phyloP scores from a whole-genome alignment of 2,113 vertebrate genomes.

The Mormoops blainvillei region DNA sequence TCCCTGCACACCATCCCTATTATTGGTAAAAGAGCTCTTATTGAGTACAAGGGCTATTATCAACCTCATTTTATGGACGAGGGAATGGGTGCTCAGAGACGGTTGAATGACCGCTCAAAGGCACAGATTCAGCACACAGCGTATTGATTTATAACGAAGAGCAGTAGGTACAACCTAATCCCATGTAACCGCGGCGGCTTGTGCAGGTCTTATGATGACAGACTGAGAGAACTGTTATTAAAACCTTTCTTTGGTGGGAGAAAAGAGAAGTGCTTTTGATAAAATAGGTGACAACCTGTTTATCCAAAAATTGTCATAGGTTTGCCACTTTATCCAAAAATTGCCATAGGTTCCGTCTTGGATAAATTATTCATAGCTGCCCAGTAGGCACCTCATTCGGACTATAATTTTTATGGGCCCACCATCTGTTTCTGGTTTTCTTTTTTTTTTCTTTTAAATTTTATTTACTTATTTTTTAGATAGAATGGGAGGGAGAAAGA shows the following conservation, averaged over 20 bases:
- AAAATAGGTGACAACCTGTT: background rate
- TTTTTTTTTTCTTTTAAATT: no score
- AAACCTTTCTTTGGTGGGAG: background rate
- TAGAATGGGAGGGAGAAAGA: no score
- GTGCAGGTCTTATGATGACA: background rate
- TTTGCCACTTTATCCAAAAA: background rate
- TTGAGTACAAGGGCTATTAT: background rate
- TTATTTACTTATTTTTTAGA: no score
- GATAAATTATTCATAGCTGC: background rate
- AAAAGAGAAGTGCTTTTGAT: background rate
- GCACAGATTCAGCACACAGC: background rate
- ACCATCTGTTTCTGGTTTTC: background rate
- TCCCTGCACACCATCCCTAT: background rate
- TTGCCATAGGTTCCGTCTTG: background rate
- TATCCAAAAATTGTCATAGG: background rate
- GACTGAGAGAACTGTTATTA: background rate
- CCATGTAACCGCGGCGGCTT: no score
- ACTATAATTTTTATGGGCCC: background rate
- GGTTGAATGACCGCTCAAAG: background rate
- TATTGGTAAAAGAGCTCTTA: background rate
- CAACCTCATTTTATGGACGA: background rate
- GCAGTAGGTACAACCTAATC: fast-evolving
- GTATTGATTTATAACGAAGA: background rate
- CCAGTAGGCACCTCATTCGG: background rate
- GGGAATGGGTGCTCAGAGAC: background rate